Percentiles rank a stretch among this genome's conserved stretches.
These are phyloP conservation scores for Cybosia mesomella DNA, from an alignment of 2,888 invertebrate species.

Conservation along the genomic window DNA sequence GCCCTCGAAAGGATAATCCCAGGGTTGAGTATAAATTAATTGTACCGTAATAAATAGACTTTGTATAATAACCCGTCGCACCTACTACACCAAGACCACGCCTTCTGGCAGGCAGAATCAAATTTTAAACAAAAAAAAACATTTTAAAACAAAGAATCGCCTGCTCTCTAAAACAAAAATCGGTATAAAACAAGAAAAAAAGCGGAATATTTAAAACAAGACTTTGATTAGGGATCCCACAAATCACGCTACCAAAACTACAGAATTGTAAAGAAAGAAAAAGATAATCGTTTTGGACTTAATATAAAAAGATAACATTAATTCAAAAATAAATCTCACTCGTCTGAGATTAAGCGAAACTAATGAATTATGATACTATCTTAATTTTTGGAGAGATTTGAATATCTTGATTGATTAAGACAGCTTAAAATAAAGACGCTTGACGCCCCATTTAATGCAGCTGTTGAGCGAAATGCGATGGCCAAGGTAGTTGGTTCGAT, in stretches of 20 bases:
- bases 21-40: too few relatives aligned
- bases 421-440: neutral
- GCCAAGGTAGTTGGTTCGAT: neutral
- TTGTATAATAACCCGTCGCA: too few relatives aligned
- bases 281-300: neutral
- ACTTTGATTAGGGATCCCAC: conserved; percentile 20
- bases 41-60: too few relatives aligned
- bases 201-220: conserved; percentile 5
- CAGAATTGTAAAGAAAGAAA: conserved; percentile 5
- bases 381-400: neutral
- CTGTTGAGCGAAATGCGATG: neutral
- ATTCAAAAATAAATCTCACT: neutral
- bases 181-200: neutral
- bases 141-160: neutral
- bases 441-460: neutral
- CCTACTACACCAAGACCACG: too few relatives aligned
- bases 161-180: neutral
- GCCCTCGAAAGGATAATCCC: too few relatives aligned
- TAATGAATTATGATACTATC: neutral
- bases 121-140: neutral
- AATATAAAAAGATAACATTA: neutral
- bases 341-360: neutral
- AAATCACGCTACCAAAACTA: conserved; percentile 16
- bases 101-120: neutral
- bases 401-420: neutral